Evolutionary conservation across 1,140 invertebrate species (phyloP), one percentile per base, ranked within the genome.

Genomic region (Cydia pomonella): DNA sequence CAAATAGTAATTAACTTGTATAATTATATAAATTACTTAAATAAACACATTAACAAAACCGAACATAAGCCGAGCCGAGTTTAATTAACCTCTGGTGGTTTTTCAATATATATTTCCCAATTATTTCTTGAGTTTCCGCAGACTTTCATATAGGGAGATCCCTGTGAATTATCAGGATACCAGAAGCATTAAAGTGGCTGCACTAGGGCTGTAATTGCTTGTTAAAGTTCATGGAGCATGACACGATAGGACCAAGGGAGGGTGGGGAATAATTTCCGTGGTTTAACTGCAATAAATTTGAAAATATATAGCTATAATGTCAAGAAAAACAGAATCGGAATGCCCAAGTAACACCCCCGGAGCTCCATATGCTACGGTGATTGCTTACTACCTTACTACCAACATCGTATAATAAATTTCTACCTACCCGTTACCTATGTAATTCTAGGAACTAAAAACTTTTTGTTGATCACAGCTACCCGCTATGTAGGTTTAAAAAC

Each of bases 201-300:
- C 82, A 82, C 82, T 82, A 83, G 85, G 86, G 86, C 82, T 80
- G 83, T 90, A 88, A 89, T 90, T 87, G 87, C 84, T 88, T 87
- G 87, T 88, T 90, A 90, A 90, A 86, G 79, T 87, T 84, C 86
- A 90, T 84, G 88, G 82, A 80, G 80, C 84, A 77, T 82, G 79
- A 69, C 75, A 66, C 75, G 73, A 64, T 50, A 44, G 74, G 72
- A 27, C 27, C 29, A 18, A 18, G 13, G 27, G 16, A 69, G 64
- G 29, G 64, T 33, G 27, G 64, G 63, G 27, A 29, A 38, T 23
- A 41, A 33, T 21, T 69, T 69, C 29, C 64, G 29, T 38, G 64
- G 53, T 59, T 59, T 59, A 23, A 59, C 21, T 59, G 6, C 9
- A 23, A 23, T 59, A 53, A 50, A n/a, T 2, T 47, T 53, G n/a